Base-by-base conservation (phyloP, 2,113 vertebrate species). In the Antigone vipio region DNA sequence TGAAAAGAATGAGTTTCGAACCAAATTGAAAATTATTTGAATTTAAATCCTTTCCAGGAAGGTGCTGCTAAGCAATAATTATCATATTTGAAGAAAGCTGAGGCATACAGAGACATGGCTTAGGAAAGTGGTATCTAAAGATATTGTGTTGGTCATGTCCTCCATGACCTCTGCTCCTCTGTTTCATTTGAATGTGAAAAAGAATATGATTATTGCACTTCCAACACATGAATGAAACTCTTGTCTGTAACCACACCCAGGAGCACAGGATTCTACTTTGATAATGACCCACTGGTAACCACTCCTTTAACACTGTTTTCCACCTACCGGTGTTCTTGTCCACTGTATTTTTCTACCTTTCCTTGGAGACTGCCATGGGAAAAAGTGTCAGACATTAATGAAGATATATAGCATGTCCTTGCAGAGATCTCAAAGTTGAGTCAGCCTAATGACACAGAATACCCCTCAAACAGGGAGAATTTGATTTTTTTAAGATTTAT, bases 91-190 rank as follows among this genome's bases (percentile, higher is more conserved):
- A 88, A 15, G 19, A 67, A 82, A 85, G 12, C 27, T 67, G 18
- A 72, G 32, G 9, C 14, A 63, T 35, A 14, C 5, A 68, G 20
- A 56, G 15, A 44, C 3, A 11, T 9, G 10, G 21, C 56, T 62
- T 22, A 47, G 34, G 32, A 44, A 84, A 69, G 10, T 14, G 18
- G 2, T 40, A 2, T 62, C 26, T 62, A 53, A 35, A 9, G 3
- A 23, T 38, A 26, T 1, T 26, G 12, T 0, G 0, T 27, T 76
- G n/a, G 5, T 77, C 4, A 0, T 30, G 32, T 45, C 60, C 16
- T 79, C 53, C 27, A 68, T 2, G 11, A 32, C 20, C 23, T 62
- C 4, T 9, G 5, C 5, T 50, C 9, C 11, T 34, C 17, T 11
- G 2, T 45, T 92, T 55, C 1, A 38, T 49, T 11, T 40, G 12